Conservation (phyloP, 37 sponge, comb jelly and placozoan species). For the Haliclona indistincta region DNA sequence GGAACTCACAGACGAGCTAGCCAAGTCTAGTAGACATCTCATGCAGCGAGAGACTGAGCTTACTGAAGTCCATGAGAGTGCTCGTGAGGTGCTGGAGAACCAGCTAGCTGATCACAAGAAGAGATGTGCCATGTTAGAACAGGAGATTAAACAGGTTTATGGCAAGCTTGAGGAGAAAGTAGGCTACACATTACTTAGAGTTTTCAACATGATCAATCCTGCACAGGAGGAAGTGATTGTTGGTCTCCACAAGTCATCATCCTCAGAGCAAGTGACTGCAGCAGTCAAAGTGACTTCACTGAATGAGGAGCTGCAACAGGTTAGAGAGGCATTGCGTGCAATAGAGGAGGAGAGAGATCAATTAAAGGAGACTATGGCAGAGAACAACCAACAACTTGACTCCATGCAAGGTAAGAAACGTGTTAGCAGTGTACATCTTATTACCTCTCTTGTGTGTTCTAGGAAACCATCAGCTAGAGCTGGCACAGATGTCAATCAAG, state of each 20-base stretch:
- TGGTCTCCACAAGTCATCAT: too few species aligned
- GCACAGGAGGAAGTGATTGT: too few species aligned
- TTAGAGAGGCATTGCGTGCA: too few species aligned
- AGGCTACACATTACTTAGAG: too few species aligned
- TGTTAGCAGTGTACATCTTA: neutral
- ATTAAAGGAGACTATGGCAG: neutral
- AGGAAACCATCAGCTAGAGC: conserved; percentile 54
- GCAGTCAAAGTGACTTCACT: too few species aligned
- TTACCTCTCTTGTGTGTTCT: neutral
- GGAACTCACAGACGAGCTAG: conserved; percentile 32
- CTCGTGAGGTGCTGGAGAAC: conserved; percentile 15
- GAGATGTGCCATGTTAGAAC: conserved; percentile 19
- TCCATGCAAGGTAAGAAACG: neutral
- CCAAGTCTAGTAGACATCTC: neutral
- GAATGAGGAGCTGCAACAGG: too few species aligned
- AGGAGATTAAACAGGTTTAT: too few species aligned
- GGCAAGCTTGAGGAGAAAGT: too few species aligned
- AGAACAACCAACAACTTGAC: neutral
- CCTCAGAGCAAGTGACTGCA: too few species aligned
- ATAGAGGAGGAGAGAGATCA: neutral
- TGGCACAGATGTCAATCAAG: conserved; percentile 1
- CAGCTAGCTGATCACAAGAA: conserved; percentile 30
- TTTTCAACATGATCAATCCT: conserved; percentile 2
- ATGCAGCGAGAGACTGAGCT: conserved; percentile 18
- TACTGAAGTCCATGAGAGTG: neutral